A percentile compares a stretch with the other conserved stretches of the same genome.
Evolutionary conservation across 2,888 invertebrate genomes (phyloP).

Genomic region (Lacanobia wlatinum): DNA sequence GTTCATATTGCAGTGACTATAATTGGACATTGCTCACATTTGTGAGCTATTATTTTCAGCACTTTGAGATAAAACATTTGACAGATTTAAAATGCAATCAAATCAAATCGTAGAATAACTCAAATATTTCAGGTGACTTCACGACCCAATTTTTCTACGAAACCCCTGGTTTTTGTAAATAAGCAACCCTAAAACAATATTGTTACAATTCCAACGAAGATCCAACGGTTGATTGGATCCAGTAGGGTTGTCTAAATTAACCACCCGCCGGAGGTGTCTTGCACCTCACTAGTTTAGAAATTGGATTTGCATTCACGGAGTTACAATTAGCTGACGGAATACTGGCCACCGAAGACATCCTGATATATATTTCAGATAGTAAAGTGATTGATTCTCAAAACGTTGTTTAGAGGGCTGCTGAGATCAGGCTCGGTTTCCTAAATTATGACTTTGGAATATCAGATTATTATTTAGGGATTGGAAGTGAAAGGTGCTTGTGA

Average conservation of each 20-base stretch:
- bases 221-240: slow-evolving; percentile 65
- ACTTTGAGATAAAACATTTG: not conserved
- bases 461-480: slow-evolving; percentile 55
- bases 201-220: slow-evolving; percentile 61
- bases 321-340: slow-evolving; percentile 72
- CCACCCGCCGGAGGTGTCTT: slow-evolving; percentile 64
- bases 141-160: slow-evolving; percentile 31
- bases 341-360: slow-evolving; percentile 62
- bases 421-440: slow-evolving; percentile 40
- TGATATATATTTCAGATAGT: slow-evolving; percentile 70
- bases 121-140: slow-evolving; percentile 32
- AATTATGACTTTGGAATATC: slow-evolving; percentile 58
- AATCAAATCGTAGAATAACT: slow-evolving; percentile 7
- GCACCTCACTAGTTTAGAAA: slow-evolving; percentile 65
- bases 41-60: not conserved
- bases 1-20: not conserved
- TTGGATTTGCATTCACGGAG: slow-evolving; percentile 74
- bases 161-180: slow-evolving; percentile 43
- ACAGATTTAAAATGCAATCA: not conserved
- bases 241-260: slow-evolving; percentile 68
- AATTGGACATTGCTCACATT: not conserved
- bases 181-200: slow-evolving; percentile 63
- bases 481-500: slow-evolving; percentile 50
- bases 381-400: slow-evolving; percentile 56
- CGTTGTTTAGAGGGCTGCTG: slow-evolving; percentile 34